A percentile compares a stretch with the other conserved stretches of the same genome.
Evolutionary conservation across 2,113 vertebrate species (phyloP).

Genomic region (Sprattus sprattus): DNA sequence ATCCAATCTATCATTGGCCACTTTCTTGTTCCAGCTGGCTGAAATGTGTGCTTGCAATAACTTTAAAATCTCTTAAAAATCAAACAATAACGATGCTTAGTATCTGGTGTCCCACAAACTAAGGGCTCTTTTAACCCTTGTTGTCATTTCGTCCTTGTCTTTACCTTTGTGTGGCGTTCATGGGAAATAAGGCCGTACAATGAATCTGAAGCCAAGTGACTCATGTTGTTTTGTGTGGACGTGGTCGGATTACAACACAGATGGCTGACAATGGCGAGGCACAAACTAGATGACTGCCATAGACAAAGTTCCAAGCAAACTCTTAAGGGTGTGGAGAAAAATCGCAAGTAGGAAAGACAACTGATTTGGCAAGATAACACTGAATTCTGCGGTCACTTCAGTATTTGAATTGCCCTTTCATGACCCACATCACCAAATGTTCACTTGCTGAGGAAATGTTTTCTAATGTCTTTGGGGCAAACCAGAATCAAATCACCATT

Average conservation of each 20-base stretch:
- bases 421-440: not conserved
- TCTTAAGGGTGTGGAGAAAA: not conserved
- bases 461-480: no score
- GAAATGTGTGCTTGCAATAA: not conserved
- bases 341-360: not conserved
- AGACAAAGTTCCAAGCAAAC: not conserved
- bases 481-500: no score
- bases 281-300: not conserved
- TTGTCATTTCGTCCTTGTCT: slow-evolving; percentile 17
- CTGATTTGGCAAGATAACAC: not conserved
- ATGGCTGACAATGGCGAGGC: slow-evolving; percentile 16
- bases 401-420: not conserved
- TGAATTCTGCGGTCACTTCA: not conserved
- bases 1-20: not conserved
- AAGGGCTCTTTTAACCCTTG: not conserved
- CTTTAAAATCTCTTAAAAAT: not conserved
- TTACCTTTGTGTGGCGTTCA: slow-evolving; percentile 21
- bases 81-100: not conserved
- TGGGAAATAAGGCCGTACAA: slow-evolving; percentile 29
- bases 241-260: slow-evolving; percentile 20
- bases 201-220: slow-evolving; percentile 20
- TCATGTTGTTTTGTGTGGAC: slow-evolving; percentile 27
- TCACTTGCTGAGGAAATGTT: not conserved
- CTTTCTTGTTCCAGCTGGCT: not conserved
- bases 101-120: not conserved